Evolutionary conservation across 2,797 vertebrate species (phyloP), one percentile per base, ranked within the genome.

Genomic region (Acanthornis magna): DNA sequence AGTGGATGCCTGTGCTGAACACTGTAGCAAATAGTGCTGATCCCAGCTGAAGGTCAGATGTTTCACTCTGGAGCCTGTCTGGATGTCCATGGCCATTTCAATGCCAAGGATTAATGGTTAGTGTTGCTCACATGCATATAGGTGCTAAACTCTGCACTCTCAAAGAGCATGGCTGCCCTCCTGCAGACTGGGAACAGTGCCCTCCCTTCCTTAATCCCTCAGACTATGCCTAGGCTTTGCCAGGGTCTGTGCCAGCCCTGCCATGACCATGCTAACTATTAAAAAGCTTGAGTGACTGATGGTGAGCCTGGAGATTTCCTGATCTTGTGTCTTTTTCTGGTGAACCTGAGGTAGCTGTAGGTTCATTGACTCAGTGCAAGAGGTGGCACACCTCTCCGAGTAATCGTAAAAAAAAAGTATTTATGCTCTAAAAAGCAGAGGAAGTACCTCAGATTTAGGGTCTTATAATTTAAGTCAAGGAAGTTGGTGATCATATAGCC

Each of bases 121-220:
- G 10, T 10, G 3, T 71, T 15, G 3, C 17, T 74, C 18, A 40
- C 0, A 0, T 68, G 22, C 14, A 2, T 9, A 7, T 10, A 76
- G 47, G 27, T 57, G 15, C 34, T 76, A 47, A 93, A 30, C n/a
- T 36, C 45, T 71, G 20, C 13, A 3, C 7, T 20, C 14, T 71
- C 29, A 42, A 40, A n/a, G 30, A 57, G 21, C 2, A 6, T 57
- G 45, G 16, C 42, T 93, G 61, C 54, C 20, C 14, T 82, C 25
- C 36, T 76, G 29, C 34, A 43, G 43, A 7, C 55, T 30, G 12
- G 26, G 16, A 60, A 25, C 0, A 0, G n/a, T 72, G 34, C n/a
- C 14, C 22, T 73, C 45, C 11, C 25, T 66, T 88, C 48, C 48
- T 11, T 60, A 20, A 57, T 67, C 9, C 45, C 45, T 21, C 38